Base-by-base conservation (phyloP, 2,797 vertebrate species). In the Linurgus olivaceus region DNA sequence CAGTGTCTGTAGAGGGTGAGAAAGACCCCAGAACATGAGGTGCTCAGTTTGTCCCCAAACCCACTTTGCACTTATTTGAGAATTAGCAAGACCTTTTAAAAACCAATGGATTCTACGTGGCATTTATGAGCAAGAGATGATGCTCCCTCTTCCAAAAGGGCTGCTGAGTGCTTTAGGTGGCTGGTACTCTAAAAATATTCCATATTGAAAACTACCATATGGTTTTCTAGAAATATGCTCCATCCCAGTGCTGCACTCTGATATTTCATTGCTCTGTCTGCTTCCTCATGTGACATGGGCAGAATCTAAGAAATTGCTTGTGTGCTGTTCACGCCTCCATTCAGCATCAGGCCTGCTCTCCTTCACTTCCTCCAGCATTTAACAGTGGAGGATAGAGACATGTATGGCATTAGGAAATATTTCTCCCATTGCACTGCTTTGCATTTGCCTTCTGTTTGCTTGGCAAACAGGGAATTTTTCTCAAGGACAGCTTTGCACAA, bases 261-360 rank as follows among this genome's bases (percentile, higher is more conserved):
- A 42, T 19, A 24, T 74, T 75, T 77, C 26, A 40, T 50, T 75
- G n/a, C 61, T 88, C 42, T 51, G 7, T 35, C 73, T 85, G 44
- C 58, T 81, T 84, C 26, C 29, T 35, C 4, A 0, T 20, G 40
- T 5, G 35, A 67, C 42, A 8, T 9, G 18, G 1, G 1, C n/a
- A 54, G 31, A 35, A 61, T 21, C 38, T 19, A 67, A 58, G 24
- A 35, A 70, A 62, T 4, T 44, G 9, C 29, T 67, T 52, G 9
- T 19, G 13, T 38, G 19, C n/a, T 52, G 2, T 62, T 42, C 48
- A 12, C 0, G 0, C 29, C 50, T 72, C 74, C 50, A n/a, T 74
- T 89, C 48, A 68, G 61, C 48, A 9, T 33, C 10, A 1, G 9
- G 3, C 9, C 20, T 0, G 0, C 18, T 75, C 54, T 80, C 35